These are phyloP conservation scores for Brachyptera putata DNA, from an alignment of 2,888 invertebrate genomes.

Conservation along the genomic window DNA sequence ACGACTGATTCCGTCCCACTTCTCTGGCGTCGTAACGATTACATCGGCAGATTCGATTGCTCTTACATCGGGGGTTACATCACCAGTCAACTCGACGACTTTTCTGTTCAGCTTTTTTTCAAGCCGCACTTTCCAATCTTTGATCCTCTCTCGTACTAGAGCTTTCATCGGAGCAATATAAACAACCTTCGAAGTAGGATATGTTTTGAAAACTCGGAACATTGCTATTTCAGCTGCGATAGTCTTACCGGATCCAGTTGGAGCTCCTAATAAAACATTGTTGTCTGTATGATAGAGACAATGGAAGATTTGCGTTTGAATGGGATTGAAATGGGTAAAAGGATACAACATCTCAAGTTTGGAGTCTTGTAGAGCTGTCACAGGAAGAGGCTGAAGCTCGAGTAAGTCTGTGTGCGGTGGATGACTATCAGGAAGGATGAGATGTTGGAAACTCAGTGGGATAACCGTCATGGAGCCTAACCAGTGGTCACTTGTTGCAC, in stretches of 20 bases:
- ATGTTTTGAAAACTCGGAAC: slow-evolving; percentile 80
- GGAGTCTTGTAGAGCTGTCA: slow-evolving; percentile 73
- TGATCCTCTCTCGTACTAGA: slow-evolving; percentile 90
- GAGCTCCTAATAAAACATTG: slow-evolving; percentile 91
- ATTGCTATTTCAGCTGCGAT: slow-evolving; percentile 97
- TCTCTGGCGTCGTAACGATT: slow-evolving; percentile 98
- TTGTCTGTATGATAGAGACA: slow-evolving; percentile 91
- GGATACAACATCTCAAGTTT: slow-evolving; percentile 76
- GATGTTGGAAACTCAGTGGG: slow-evolving; percentile 63
- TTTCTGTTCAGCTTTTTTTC: slow-evolving; percentile 67
- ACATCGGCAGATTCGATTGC: slow-evolving; percentile 82
- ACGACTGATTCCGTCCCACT: slow-evolving; percentile 99
- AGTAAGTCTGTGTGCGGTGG: slow-evolving; percentile 93
- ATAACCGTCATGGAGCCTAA: slow-evolving; percentile 53
- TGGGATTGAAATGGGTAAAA: slow-evolving; percentile 96
- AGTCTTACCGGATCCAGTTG: slow-evolving; percentile 97
- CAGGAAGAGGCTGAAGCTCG: slow-evolving; percentile 84
- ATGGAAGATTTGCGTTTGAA: slow-evolving; percentile 97
- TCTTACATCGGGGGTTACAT: slow-evolving; percentile 77
- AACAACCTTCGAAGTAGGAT: slow-evolving; percentile 80
- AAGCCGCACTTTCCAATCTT: slow-evolving; percentile 87
- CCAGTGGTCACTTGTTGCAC: slow-evolving; percentile 84
- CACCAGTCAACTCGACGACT: slow-evolving; percentile 87
- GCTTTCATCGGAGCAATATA: slow-evolving; percentile 99
- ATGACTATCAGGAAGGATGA: slow-evolving; percentile 86